A percentile compares a stretch with the other conserved stretches of the same genome.
Conservation (phyloP, 2,797 vertebrate species). For the Manis crassicaudata region DNA sequence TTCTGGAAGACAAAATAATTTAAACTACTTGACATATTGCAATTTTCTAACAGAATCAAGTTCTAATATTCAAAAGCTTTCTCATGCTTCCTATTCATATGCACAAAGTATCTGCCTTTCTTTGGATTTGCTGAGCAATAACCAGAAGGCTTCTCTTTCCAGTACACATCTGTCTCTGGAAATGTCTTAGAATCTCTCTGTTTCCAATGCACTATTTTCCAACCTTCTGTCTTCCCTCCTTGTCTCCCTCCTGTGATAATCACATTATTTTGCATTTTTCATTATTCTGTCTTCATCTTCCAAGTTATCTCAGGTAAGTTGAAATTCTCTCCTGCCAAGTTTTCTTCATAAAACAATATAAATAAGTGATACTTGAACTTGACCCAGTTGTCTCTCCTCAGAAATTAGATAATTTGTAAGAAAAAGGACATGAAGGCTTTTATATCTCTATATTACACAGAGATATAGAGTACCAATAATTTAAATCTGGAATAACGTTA, state of each 20-base stretch:
- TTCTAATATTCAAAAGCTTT: slow-evolving; percentile 19
- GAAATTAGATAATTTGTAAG: not conserved
- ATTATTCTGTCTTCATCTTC: not conserved
- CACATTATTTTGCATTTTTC: not conserved
- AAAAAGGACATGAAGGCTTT: not conserved
- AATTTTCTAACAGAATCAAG: not conserved
- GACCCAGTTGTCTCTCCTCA: not conserved
- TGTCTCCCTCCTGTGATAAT: not conserved
- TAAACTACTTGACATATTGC: not conserved
- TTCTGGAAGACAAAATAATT: slow-evolving; percentile 36
- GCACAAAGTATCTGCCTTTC: not conserved
- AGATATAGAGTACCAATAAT: not conserved
- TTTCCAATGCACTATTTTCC: not conserved
- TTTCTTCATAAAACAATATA: slow-evolving; percentile 1
- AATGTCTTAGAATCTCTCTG: not conserved
- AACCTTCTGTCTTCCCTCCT: not conserved
- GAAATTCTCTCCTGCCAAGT: not conserved
- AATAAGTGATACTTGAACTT: slow-evolving; percentile 37
- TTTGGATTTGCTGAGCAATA: not conserved
- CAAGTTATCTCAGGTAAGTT: not conserved
- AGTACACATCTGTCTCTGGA: not conserved
- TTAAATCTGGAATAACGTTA: not conserved
- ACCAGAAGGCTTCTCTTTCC: not conserved
- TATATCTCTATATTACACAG: not conserved
- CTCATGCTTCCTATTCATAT: not conserved